These are phyloP conservation scores for Ailuropoda melanoleuca DNA, from an alignment of 2,113 vertebrate species.

Conservation along the genomic window DNA sequence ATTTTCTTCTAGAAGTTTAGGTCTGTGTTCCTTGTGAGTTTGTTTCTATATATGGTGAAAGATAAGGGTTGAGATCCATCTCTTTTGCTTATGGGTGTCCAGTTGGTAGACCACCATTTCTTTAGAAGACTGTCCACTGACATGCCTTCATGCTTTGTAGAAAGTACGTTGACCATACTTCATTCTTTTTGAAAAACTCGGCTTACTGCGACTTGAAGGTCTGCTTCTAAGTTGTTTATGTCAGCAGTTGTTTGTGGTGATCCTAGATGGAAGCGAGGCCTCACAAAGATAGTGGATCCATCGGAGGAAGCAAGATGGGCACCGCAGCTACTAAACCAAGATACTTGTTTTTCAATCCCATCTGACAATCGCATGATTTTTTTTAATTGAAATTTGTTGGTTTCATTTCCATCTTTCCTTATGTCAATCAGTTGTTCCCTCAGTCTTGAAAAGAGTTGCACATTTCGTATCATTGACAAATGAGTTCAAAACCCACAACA, in stretches of 20 bases:
- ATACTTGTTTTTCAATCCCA: background rate
- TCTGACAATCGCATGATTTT: background rate
- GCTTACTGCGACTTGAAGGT: background rate
- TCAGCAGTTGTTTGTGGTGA: background rate
- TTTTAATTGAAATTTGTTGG: background rate
- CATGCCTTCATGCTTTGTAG: background rate
- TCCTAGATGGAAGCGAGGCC: background rate
- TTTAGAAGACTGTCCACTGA: background rate
- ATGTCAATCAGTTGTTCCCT: background rate
- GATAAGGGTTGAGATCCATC: background rate
- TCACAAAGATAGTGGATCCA: background rate
- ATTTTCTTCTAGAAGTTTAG: background rate
- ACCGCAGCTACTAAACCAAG: background rate
- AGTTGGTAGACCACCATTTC: background rate
- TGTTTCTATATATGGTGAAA: background rate
- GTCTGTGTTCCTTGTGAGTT: background rate
- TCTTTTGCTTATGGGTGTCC: background rate
- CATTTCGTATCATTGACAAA: background rate
- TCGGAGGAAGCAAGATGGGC: too few relatives aligned
- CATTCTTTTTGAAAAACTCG: background rate
- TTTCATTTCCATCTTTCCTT: background rate
- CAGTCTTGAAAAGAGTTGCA: background rate
- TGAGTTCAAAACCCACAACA: background rate
- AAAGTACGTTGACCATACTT: background rate
- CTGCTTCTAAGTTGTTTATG: too few relatives aligned